Percentiles rank a stretch among this genome's conserved stretches.
Conservation (phyloP, 2,113 vertebrate genomes). For the Aramus guarauna region DNA sequence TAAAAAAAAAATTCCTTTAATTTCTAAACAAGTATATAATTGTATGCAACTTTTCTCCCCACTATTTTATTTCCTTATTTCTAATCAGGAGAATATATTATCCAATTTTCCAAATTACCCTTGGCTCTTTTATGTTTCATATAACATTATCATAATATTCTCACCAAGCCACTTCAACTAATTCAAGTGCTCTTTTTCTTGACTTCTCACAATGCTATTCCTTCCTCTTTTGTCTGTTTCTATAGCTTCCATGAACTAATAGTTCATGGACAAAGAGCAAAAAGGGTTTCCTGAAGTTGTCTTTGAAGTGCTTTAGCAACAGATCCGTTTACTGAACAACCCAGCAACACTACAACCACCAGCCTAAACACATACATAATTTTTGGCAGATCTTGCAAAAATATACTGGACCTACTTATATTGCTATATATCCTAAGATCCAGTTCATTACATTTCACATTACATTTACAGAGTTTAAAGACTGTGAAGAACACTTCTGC, state of each 20-base stretch:
- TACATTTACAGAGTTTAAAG: not conserved
- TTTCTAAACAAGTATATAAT: not conserved
- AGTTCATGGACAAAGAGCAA: not conserved
- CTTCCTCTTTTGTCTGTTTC: not conserved
- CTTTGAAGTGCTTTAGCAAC: not conserved
- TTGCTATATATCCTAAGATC: not conserved
- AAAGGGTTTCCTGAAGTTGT: not conserved
- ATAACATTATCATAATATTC: not conserved
- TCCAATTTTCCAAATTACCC: not conserved
- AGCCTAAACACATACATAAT: not conserved
- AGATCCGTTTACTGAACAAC: not conserved
- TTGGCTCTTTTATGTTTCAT: not conserved
- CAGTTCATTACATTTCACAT: not conserved
- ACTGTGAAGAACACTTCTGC: not conserved
- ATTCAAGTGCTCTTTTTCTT: not conserved
- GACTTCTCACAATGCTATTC: not conserved
- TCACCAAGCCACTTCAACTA: not conserved
- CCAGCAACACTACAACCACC: not conserved
- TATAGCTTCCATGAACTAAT: not conserved
- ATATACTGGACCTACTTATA: not conserved
- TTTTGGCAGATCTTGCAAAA: not conserved
- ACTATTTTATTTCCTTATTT: not conserved
- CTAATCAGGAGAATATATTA: not conserved
- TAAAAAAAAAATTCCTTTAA: not conserved
- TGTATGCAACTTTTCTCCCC: not conserved